A percentile compares a stretch with the other conserved stretches of the same genome.
Evolutionary conservation across 2,113 vertebrate genomes (phyloP).

Genomic region (Notiomystis cincta): DNA sequence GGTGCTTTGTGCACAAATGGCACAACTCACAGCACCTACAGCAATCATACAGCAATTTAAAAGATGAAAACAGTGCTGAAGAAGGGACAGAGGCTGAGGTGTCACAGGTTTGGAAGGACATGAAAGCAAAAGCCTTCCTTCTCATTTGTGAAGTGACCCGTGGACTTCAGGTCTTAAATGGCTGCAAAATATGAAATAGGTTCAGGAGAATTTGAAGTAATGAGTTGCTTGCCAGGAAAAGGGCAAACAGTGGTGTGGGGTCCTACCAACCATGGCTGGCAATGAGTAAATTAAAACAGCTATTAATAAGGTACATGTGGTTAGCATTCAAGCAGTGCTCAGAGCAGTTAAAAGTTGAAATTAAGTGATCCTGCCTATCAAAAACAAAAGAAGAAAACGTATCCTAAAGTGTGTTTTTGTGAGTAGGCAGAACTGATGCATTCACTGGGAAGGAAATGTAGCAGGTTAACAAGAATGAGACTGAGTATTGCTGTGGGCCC

Average conservation of each 20-base stretch:
- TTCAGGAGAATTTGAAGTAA: background rate
- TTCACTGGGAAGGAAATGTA: background rate
- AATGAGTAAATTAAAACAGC: background rate
- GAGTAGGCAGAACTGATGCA: background rate
- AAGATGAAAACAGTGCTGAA: background rate
- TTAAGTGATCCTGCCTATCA: background rate
- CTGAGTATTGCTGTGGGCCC: background rate
- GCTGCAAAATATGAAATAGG: background rate
- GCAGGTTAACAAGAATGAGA: background rate
- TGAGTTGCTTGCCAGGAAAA: background rate
- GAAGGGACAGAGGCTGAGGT: background rate
- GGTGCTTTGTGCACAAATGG: background rate
- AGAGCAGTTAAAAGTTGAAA: background rate
- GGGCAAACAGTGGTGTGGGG: background rate
- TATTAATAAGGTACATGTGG: accelerated
- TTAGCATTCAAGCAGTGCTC: background rate
- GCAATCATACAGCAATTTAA: background rate
- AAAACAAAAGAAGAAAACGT: background rate
- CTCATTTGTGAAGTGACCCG: background rate
- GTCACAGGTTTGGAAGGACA: background rate
- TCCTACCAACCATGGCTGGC: background rate
- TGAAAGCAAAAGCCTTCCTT: background rate
- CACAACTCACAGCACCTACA: background rate
- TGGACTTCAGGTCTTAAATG: background rate
- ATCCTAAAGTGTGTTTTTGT: background rate